Base-by-base conservation (phyloP, 2,113 vertebrate species). In the Lagopus muta region DNA sequence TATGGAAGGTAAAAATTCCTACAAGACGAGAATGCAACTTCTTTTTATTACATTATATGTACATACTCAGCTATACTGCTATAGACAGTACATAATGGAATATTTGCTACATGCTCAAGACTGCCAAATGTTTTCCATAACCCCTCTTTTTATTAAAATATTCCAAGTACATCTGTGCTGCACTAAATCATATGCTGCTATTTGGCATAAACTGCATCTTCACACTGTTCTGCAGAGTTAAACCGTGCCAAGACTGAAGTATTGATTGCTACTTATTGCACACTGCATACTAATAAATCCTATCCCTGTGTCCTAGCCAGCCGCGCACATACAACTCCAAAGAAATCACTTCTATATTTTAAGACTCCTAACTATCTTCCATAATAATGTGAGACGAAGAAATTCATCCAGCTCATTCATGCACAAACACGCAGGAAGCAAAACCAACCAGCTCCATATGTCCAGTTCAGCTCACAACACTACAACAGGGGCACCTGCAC, bases 181-280 rank as follows among this genome's bases (percentile, higher is more conserved):
- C 47, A 89, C 93, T 92, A 94, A 93, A 77, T 88, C 34, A 65
- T 85, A 0, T 25, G 50, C 86, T 89, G 83, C 62, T 90, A 58
- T 95, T 96, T 93, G 92, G 90, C 86, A 85, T 45, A 45, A 92
- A 28, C 19, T 93, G 4, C 47, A 24, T 82, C 89, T 93, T 93
- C 78, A 87, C 71, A 55, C 40, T 76, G 45, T 18, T 96, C 90
- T 94, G 95, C 90, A 82, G 83, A 62, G 45, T 66, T 76, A 55
- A 76, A 73, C 67, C 67, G 47, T 77, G 90, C 96, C 95, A 96
- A 82, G 80, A 79, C 57, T 76, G 42, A 86, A 92, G 81, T 95
- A 93, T 89, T 90, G 90, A 95, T 95, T 94, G 88, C 83, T 93
- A 64, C 93, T 95, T 92, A 73, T 22, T 70, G 73, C 60, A 78